Evolutionary conservation across 2,797 vertebrate genomes (phyloP), one percentile per base, ranked within the genome.

Genomic region (Tauraco hartlaubi): DNA sequence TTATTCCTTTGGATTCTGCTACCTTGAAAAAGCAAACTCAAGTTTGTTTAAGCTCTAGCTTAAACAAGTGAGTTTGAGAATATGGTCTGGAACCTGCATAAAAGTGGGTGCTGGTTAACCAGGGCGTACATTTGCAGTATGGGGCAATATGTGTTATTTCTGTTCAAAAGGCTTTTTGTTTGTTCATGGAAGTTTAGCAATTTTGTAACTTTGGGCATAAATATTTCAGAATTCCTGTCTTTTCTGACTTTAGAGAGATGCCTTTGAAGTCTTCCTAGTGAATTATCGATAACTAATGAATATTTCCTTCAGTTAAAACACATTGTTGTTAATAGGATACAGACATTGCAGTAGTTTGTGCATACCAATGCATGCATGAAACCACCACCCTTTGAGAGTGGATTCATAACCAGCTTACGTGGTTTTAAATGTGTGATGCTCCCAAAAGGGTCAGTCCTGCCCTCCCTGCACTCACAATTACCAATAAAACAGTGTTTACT

Each of bases 11-110:
- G 55, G 48, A 46, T 90, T 43, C 62, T 84, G 39, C n/a, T 81
- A 11, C 39, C 62, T 55, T 73, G 28, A 69, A 90, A 52, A 95
- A 92, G 66, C 66, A 73, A 92, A 88, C 9, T 58, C 11, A 68
- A 52, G 63, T 67, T 90, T 89, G 11, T 91, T 93, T 87, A 64
- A 85, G 33, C 29, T 17, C 28, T 59, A 49, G 39, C 55, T 92
- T 92, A 88, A 90, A 68, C 46, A 51, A 68, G 22, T 68, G 78
- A 67, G 21, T 35, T 74, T 94, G 68, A 94, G 87, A 90, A 63
- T 28, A 5, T 11, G 62, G 54, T 64, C 79, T 68, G 64, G 63
- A 80, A 68, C n/a, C 31, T 83, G 69, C 39, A 26, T 49, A 43
- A 64, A 79, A 56, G 43, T 80, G 33, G 49, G 8, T 85, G 37